Percentiles rank a stretch among this genome's conserved stretches.
These are phyloP conservation scores for Adelognathus sp. DNA, from an alignment of 2,888 invertebrate genomes.

Conservation along the genomic window DNA sequence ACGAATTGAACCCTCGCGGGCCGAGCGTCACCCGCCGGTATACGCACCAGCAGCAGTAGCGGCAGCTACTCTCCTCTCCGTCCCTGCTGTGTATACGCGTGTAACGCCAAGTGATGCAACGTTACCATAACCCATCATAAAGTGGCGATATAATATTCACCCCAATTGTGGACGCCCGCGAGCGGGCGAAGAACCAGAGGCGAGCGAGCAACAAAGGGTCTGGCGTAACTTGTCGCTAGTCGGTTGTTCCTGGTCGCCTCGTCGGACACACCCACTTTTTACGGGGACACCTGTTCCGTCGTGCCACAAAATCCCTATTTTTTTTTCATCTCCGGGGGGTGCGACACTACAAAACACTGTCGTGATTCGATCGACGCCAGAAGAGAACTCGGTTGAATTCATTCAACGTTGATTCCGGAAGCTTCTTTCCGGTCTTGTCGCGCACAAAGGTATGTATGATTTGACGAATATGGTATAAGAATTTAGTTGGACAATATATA, in stretches of 20 bases:
- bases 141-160: slow-evolving; percentile 77
- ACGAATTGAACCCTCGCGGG: slow-evolving; percentile 33
- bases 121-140: slow-evolving; percentile 71
- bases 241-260: slow-evolving; percentile 34
- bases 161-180: slow-evolving; percentile 60
- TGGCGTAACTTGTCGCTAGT: slow-evolving; percentile 10
- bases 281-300: slow-evolving; percentile 75
- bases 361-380: background rate
- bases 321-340: background rate
- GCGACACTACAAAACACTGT: background rate
- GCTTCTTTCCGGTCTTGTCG: background rate
- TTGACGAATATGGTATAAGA: slow-evolving; percentile 3
- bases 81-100: slow-evolving; percentile 23
- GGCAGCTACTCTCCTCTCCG: background rate
- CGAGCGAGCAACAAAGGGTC: background rate
- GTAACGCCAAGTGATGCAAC: slow-evolving; percentile 42
- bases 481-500: no score
- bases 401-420: background rate
- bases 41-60: slow-evolving; percentile 14
- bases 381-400: background rate
- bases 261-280: slow-evolving; percentile 67
- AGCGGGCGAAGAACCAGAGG: background rate
- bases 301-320: background rate
- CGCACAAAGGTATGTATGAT: slow-evolving; percentile 13
- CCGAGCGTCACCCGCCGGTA: slow-evolving; percentile 37